Base-by-base conservation (phyloP, 2,113 vertebrate species). In the Actenoides hombroni region DNA sequence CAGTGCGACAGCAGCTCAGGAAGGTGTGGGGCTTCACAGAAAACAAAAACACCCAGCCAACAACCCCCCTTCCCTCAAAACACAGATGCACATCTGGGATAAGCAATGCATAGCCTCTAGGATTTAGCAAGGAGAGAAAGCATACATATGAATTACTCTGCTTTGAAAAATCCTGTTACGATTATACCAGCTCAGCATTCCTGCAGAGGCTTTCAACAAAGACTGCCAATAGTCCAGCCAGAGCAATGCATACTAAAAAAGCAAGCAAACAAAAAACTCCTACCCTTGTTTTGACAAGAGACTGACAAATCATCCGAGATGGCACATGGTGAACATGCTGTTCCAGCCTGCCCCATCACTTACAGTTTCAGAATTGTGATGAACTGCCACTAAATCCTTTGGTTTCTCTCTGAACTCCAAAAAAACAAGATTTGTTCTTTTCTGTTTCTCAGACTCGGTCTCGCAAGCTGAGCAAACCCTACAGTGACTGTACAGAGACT, bases 401-500 rank as follows among this genome's bases (percentile, higher is more conserved):
- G 31, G 8, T 54, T 74, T 85, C 29, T 71, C 71, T 57, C 7
- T 82, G 48, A 64, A 44, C 48, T 81, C 70, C n/a, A 24, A 24
- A 69, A 69, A 51, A 2, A 0, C 39, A 63, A 44, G 19, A 26
- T 53, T 35, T 76, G 31, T 70, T 76, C 44, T 83, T 91, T 64
- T 89, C 63, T 86, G 40, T 9, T 85, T 44, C 90, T 95, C 92
- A 98, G 98, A 98, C 98, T 2, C 97, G 87, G 40, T 98, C 98
- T 75, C 95, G 96, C 68, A 98, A 98, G 95, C 97, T 98, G 81
- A 98, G 98, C 29, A 94, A 97, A 11, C 98, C 98, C 9, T 98
- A 98, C 96, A 98, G 98, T 53, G 97, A 98, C 75, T 98, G 98
- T 83, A 98, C 98, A 0, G 96, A 98, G 91, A 97, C 98, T 0